Percentiles rank a stretch among this genome's conserved stretches.
phyloP scores from a whole-genome alignment of 1,140 invertebrate genomes.

The Atopsyche davidsoni region DNA sequence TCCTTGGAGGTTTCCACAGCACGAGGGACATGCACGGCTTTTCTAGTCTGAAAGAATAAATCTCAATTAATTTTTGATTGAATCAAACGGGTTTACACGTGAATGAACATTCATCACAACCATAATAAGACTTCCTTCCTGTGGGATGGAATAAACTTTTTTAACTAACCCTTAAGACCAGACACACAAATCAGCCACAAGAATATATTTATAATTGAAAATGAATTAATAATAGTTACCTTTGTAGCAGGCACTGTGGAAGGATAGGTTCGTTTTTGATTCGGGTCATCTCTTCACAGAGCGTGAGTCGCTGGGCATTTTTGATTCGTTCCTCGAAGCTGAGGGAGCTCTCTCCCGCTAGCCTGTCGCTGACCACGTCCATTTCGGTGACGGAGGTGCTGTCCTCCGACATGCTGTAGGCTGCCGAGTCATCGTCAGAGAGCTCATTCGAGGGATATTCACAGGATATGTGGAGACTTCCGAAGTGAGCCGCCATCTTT shows the following conservation, averaged over 20 bases:
- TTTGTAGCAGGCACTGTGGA: constrained; percentile 53
- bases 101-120: not conserved
- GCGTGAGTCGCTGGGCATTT: constrained; percentile 51
- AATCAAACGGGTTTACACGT: no score
- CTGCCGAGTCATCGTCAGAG: not conserved
- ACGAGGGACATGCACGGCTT: constrained; percentile 70
- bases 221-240: constrained; percentile 37
- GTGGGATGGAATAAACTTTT: not conserved
- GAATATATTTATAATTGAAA: not conserved
- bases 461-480: constrained; percentile 60
- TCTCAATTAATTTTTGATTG: not conserved
- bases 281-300: constrained; percentile 65
- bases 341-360: constrained; percentile 24
- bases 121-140: not conserved
- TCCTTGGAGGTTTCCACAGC: constrained; percentile 65
- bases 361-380: constrained; percentile 12
- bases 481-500: constrained; percentile 71
- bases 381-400: constrained; percentile 13
- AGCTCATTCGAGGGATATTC: constrained; percentile 38
- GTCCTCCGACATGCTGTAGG: not conserved
- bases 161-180: not conserved
- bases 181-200: not conserved
- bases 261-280: constrained; percentile 55
- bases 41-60: constrained; percentile 43
- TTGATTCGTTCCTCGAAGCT: constrained; percentile 46